These are phyloP conservation scores for Florisuga fusca DNA, from an alignment of 2,797 vertebrate species.

Conservation along the genomic window DNA sequence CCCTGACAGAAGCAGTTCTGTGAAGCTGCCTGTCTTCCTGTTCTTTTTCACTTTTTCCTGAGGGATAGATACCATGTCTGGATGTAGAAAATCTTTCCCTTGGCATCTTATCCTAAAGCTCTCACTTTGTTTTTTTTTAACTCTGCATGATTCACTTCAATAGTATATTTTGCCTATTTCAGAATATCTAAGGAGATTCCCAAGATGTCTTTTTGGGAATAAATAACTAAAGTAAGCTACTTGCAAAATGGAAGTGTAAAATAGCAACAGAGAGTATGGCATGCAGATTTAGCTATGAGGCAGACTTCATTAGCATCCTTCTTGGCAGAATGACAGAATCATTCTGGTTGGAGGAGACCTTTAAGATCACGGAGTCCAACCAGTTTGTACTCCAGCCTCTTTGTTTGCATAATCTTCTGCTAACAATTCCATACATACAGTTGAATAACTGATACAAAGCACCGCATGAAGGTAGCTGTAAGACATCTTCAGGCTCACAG, in stretches of 20 bases:
- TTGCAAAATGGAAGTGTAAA: background rate
- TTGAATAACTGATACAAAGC: background rate
- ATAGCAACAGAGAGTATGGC: background rate
- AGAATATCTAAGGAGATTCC: background rate
- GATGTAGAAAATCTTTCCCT: background rate
- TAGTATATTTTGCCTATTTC: background rate
- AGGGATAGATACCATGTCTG: background rate
- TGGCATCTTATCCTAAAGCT: background rate
- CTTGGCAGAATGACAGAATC: too few relatives aligned
- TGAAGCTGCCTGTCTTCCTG: background rate
- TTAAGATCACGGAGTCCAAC: too few relatives aligned
- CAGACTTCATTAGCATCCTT: background rate
- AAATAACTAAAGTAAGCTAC: background rate
- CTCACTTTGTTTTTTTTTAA: background rate
- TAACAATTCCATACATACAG: background rate
- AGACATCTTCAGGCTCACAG: background rate
- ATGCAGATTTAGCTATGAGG: accelerated
- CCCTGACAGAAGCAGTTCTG: background rate
- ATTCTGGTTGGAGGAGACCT: too few relatives aligned
- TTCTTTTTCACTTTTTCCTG: background rate
- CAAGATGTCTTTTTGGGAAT: background rate
- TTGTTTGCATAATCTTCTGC: background rate
- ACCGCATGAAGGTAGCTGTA: background rate
- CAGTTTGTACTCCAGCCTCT: background rate
- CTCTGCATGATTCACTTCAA: background rate